Percentiles rank a stretch among this genome's conserved stretches.
These are phyloP conservation scores for Copidosoma floridanum DNA, from an alignment of 1,140 invertebrate species.

Conservation along the genomic window DNA sequence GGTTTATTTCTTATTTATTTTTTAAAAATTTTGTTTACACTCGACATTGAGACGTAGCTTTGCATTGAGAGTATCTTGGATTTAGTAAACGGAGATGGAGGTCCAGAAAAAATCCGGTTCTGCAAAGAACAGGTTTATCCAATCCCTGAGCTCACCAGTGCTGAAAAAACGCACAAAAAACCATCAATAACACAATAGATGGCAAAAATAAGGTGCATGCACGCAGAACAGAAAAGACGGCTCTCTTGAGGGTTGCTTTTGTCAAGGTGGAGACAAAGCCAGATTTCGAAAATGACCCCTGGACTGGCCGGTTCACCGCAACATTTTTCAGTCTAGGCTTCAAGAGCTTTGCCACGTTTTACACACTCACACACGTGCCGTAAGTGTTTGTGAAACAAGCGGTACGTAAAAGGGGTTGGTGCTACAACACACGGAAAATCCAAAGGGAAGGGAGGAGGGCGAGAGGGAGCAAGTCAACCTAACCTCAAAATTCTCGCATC, in stretches of 20 bases:
- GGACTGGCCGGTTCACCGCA: slow-evolving; percentile 43
- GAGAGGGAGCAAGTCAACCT: slow-evolving; percentile 43
- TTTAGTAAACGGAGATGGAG: too few relatives aligned
- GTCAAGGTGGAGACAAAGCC: slow-evolving; percentile 33
- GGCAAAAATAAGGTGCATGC: not conserved
- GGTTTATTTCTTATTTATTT: too few relatives aligned
- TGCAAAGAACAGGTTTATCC: not conserved
- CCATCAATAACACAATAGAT: not conserved
- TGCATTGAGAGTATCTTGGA: too few relatives aligned
- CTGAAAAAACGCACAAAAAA: not conserved
- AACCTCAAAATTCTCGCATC: slow-evolving; percentile 54
- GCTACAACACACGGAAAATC: not conserved
- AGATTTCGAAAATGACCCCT: slow-evolving; percentile 44
- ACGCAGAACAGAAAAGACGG: not conserved
- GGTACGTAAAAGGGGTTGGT: not conserved
- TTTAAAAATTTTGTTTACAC: too few relatives aligned
- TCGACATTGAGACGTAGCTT: too few relatives aligned
- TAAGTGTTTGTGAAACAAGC: slow-evolving; percentile 28
- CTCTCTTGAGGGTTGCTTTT: slow-evolving; percentile 27
- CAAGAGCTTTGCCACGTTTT: slow-evolving; percentile 33
- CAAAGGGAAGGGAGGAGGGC: slow-evolving; percentile 25
- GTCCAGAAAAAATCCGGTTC: slow-evolving; percentile 1
- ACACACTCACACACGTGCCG: slow-evolving; percentile 29
- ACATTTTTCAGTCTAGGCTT: slow-evolving; percentile 49
- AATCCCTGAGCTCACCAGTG: not conserved